These are phyloP conservation scores for Kryphioiulus occultus DNA, from an alignment of 2,888 invertebrate genomes.

Conservation along the genomic window DNA sequence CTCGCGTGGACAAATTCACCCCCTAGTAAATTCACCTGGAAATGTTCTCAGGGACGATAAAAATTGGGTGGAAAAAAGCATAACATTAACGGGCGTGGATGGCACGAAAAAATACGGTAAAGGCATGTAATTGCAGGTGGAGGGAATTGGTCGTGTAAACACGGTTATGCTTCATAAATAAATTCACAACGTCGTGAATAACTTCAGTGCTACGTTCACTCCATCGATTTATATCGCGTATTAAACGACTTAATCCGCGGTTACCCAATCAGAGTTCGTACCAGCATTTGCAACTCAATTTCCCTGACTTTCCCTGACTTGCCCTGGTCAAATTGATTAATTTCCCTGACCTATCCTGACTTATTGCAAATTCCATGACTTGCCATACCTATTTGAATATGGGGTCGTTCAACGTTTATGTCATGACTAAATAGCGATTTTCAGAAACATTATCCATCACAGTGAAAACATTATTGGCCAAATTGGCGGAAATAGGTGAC, in stretches of 20 bases:
- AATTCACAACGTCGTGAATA: neutral
- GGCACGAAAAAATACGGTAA: neutral
- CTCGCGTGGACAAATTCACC: neutral
- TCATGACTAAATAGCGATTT: too few relatives aligned
- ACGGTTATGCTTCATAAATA: slow-evolving; percentile 8
- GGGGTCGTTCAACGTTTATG: too few relatives aligned
- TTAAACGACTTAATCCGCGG: neutral
- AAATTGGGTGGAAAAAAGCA: slow-evolving; percentile 16
- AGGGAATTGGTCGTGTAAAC: slow-evolving; percentile 17
- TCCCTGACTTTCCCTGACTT: too few relatives aligned
- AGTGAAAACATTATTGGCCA: too few relatives aligned
- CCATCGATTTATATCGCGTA: neutral
- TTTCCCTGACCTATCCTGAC: too few relatives aligned
- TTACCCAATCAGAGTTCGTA: neutral
- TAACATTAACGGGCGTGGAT: neutral
- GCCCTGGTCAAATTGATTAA: too few relatives aligned
- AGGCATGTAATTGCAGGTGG: slow-evolving; percentile 31
- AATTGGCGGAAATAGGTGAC: too few relatives aligned
- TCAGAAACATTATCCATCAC: too few relatives aligned
- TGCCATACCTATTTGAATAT: too few relatives aligned
- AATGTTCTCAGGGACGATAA: slow-evolving; percentile 20
- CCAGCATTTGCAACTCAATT: too few relatives aligned
- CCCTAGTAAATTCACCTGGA: neutral
- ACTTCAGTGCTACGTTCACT: neutral
- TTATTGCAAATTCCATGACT: too few relatives aligned